Percentiles rank a stretch among this genome's conserved stretches.
These are phyloP conservation scores for Fregetta grallaria DNA, from an alignment of 2,113 vertebrate species.

Conservation along the genomic window DNA sequence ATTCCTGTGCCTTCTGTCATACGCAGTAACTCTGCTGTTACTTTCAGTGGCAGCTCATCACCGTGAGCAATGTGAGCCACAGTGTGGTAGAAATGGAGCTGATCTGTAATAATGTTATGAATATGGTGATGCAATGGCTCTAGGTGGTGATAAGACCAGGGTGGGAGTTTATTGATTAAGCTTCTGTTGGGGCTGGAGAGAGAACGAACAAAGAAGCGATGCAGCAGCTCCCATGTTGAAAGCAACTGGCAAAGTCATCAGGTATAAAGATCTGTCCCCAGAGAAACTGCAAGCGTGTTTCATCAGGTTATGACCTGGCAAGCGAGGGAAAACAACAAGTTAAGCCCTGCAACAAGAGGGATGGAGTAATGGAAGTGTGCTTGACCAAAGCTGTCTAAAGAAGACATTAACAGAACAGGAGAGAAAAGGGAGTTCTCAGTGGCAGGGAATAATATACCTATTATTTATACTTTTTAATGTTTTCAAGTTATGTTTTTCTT, in stretches of 20 bases:
- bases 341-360: not conserved
- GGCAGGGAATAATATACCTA: not conserved
- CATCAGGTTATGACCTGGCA: not conserved
- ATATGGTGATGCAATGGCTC: not conserved
- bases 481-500: not conserved
- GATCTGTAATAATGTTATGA: fast-evolving
- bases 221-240: not conserved
- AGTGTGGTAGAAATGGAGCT: not conserved
- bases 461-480: not conserved
- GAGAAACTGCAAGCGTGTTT: not conserved
- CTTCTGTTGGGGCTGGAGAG: not conserved
- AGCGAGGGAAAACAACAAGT: not conserved
- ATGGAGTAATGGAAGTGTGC: not conserved
- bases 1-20: not conserved
- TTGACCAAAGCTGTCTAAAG: not conserved
- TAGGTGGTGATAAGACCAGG: not conserved
- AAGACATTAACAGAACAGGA: not conserved
- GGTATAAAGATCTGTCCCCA: not conserved
- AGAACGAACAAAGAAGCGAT: not conserved
- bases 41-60: not conserved
- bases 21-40: not conserved
- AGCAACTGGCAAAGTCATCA: not conserved
- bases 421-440: not conserved
- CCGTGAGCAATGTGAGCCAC: not conserved
- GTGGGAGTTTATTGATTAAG: not conserved